Evolutionary conservation across 2,888 invertebrate species (phyloP).

Genomic region (Alloplasta piceator): DNA sequence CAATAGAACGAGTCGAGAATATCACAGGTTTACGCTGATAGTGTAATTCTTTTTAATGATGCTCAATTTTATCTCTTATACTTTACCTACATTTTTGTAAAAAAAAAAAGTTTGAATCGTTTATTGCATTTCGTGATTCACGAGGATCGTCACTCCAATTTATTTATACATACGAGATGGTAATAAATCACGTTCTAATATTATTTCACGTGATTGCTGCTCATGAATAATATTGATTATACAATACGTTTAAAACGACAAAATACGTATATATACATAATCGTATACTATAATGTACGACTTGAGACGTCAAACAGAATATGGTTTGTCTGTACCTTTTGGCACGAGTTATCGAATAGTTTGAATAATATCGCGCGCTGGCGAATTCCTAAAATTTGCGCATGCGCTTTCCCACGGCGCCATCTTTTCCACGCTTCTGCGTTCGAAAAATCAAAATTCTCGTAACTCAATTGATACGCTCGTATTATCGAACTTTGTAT

Average conservation of each 20-base stretch:
- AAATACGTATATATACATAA: conserved; percentile 6
- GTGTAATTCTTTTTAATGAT: too few species aligned
- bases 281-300: neutral
- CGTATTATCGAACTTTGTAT: neutral
- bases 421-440: neutral
- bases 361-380: conserved; percentile 29
- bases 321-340: neutral
- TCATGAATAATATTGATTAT: conserved; percentile 34
- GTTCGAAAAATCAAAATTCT: conserved; percentile 1
- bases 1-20: too few species aligned
- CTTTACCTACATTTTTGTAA: too few species aligned
- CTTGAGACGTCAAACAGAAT: neutral
- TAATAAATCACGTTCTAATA: neutral
- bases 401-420: conserved; percentile 1
- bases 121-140: too few species aligned
- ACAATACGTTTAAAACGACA: conserved; percentile 11
- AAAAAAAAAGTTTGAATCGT: too few species aligned
- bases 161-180: too few species aligned
- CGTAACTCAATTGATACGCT: neutral
- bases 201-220: conserved; percentile 11
- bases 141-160: too few species aligned
- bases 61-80: too few species aligned
- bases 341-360: neutral
- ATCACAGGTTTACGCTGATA: too few species aligned
- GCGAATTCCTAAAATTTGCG: conserved; percentile 11